Percentiles rank a stretch among this genome's conserved stretches.
These are phyloP conservation scores for Catharus fuscescens DNA, from an alignment of 2,113 vertebrate genomes.

Conservation along the genomic window DNA sequence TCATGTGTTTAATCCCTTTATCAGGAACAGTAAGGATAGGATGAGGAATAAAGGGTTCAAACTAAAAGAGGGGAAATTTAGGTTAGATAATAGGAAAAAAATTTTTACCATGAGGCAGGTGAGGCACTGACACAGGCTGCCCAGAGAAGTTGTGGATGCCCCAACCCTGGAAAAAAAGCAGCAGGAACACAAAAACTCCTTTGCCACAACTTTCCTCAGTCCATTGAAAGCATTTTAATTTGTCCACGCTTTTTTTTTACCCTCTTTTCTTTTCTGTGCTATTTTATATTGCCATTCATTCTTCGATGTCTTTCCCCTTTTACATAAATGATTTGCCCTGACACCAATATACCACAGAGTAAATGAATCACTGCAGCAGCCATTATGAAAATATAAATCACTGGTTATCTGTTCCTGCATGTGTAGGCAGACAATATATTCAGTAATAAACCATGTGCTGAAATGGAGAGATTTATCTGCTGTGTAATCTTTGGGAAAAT, in stretches of 20 bases:
- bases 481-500: conserved; percentile 45
- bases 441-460: conserved; percentile 31
- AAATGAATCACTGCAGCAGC: conserved; percentile 61
- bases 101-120: background rate
- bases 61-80: background rate
- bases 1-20: background rate
- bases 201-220: background rate
- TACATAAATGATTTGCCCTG: conserved; percentile 36
- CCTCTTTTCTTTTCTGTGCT: background rate
- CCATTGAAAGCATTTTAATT: background rate
- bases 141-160: background rate
- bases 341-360: conserved; percentile 45
- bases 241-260: background rate
- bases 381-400: conserved; percentile 69
- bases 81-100: background rate
- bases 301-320: background rate
- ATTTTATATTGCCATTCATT: conserved; percentile 5
- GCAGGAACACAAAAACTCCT: background rate
- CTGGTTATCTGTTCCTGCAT: conserved; percentile 40
- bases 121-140: background rate
- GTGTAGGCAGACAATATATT: conserved; percentile 57
- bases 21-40: background rate
- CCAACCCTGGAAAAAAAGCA: background rate
- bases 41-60: background rate
- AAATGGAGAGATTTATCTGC: conserved; percentile 48